These are phyloP conservation scores for Amphiprion percula DNA, from an alignment of 2,113 vertebrate genomes.

Conservation along the genomic window DNA sequence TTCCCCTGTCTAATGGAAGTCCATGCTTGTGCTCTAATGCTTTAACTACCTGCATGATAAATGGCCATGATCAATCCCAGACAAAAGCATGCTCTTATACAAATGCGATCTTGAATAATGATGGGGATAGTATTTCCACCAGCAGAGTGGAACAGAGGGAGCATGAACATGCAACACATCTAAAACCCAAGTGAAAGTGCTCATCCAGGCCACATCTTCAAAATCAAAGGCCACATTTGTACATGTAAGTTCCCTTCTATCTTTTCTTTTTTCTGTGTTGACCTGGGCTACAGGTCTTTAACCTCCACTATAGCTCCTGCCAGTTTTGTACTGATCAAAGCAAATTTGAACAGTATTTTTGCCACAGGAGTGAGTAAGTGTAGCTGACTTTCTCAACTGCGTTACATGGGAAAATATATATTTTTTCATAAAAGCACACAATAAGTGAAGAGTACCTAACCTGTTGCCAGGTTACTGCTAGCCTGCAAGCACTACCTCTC, in stretches of 20 bases:
- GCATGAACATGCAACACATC: slow-evolving; percentile 9
- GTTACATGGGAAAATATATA: slow-evolving; percentile 16
- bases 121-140: slow-evolving; percentile 28
- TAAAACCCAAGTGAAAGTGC: slow-evolving; percentile 31
- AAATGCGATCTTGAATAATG: slow-evolving; percentile 39
- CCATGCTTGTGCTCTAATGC: neutral
- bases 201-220: slow-evolving; percentile 33
- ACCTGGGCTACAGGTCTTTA: neutral
- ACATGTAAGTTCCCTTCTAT: neutral
- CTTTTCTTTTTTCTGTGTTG: neutral
- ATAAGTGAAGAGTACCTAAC: slow-evolving; percentile 62
- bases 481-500: slow-evolving; percentile 59
- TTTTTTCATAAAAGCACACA: slow-evolving; percentile 53
- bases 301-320: neutral
- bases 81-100: slow-evolving; percentile 39
- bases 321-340: neutral
- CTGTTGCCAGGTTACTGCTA: slow-evolving; percentile 79
- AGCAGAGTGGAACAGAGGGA: slow-evolving; percentile 9
- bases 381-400: slow-evolving; percentile 36
- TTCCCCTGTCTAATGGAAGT: neutral
- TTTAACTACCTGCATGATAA: slow-evolving; percentile 25
- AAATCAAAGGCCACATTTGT: slow-evolving; percentile 4
- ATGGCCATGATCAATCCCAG: slow-evolving; percentile 40
- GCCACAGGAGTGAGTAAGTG: slow-evolving; percentile 1
- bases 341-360: slow-evolving; percentile 12